phyloP scores from a whole-genome alignment of 2,888 invertebrate genomes.

The Xestia c-nigrum region DNA sequence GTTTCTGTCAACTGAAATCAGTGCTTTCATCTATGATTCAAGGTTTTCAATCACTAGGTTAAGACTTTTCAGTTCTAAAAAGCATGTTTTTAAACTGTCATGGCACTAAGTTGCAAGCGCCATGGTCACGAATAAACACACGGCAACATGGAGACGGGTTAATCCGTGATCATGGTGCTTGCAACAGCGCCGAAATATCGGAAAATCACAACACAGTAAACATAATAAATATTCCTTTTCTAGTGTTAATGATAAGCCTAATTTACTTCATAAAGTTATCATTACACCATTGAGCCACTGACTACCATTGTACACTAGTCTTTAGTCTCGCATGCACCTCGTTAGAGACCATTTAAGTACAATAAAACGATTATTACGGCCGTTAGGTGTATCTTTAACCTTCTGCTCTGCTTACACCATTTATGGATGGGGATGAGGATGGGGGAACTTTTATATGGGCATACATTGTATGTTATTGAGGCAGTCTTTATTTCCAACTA shows the following conservation, averaged over 20 bases:
- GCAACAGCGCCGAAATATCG: too few relatives aligned
- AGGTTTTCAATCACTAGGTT: not conserved
- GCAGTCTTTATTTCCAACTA: not conserved
- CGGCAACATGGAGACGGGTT: too few relatives aligned
- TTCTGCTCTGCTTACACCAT: constrained; percentile 61
- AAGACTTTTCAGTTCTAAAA: too few relatives aligned
- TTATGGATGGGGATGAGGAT: constrained; percentile 37
- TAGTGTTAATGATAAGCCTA: not conserved
- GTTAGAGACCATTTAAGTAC: constrained; percentile 62
- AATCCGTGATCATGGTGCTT: too few relatives aligned
- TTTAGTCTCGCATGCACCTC: constrained; percentile 64
- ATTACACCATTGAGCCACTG: not conserved
- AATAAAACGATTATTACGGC: constrained; percentile 66
- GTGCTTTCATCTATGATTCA: not conserved
- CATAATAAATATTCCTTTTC: too few relatives aligned
- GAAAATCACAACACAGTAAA: too few relatives aligned
- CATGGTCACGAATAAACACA: too few relatives aligned
- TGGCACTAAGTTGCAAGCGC: too few relatives aligned
- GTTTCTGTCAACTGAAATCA: not conserved
- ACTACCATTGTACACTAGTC: constrained; percentile 23
- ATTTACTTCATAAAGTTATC: not conserved
- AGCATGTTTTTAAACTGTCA: too few relatives aligned
- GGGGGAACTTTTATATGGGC: constrained; percentile 19
- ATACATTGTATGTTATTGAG: constrained; percentile 17
- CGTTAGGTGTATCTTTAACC: constrained; percentile 67